These are phyloP conservation scores for Auanema sp. DNA, from an alignment of 2,888 invertebrate species.

Conservation along the genomic window DNA sequence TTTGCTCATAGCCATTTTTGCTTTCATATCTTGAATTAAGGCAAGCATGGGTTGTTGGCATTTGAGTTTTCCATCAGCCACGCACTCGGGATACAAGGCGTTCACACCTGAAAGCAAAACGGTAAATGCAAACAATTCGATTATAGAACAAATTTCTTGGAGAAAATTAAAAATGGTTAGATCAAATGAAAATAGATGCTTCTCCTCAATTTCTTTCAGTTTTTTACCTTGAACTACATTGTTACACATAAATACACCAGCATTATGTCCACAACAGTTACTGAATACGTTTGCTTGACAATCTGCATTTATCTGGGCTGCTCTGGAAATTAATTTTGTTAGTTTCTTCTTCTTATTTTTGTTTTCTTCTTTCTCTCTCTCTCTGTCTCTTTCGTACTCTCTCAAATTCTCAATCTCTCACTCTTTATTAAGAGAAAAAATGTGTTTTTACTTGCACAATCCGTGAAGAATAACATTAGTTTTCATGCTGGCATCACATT, in stretches of 20 bases:
- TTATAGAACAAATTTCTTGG: too few species aligned
- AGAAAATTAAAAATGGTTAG: too few species aligned
- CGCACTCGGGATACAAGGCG: too few species aligned
- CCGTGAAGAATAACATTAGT: constrained; percentile 18
- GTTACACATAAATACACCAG: constrained; percentile 39
- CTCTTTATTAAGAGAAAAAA: constrained; percentile 1
- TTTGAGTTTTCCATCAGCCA: too few species aligned
- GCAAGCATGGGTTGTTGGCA: too few species aligned
- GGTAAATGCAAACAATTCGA: too few species aligned
- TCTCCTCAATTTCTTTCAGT: too few species aligned
- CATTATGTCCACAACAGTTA: constrained; percentile 34
- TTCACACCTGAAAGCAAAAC: too few species aligned
- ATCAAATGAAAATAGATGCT: too few species aligned
- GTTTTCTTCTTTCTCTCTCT: neutral
- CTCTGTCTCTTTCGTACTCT: neutral
- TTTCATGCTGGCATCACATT: constrained; percentile 23
- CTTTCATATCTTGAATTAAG: too few species aligned
- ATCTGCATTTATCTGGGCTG: constrained; percentile 29
- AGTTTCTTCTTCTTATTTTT: neutral
- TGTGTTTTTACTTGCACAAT: constrained; percentile 11
- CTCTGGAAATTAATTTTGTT: constrained; percentile 17
- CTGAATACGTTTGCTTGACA: constrained; percentile 31
- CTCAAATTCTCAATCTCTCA: neutral
- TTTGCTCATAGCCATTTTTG: too few species aligned
- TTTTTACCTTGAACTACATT: constrained; percentile 19